These are phyloP conservation scores for Aethes cnicana DNA, from an alignment of 2,888 invertebrate species.

Conservation along the genomic window DNA sequence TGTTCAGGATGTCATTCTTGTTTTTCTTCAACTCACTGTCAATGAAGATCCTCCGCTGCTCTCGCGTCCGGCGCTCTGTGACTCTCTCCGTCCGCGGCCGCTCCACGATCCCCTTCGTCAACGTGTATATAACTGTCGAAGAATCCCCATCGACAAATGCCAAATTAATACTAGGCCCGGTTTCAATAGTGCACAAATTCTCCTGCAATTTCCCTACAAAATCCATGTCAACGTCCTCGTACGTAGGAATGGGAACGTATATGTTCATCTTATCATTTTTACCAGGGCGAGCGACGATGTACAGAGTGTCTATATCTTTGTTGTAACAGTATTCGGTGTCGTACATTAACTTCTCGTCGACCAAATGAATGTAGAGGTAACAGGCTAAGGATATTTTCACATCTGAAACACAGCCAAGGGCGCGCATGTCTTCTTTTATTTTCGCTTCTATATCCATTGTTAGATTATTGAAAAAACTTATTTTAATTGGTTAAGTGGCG, in stretches of 20 bases:
- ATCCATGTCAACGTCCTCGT: constrained; percentile 57
- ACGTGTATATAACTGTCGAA: constrained; percentile 71
- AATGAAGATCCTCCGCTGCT: constrained; percentile 62
- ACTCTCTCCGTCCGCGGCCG: constrained; percentile 53
- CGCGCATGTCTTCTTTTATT: constrained; percentile 70
- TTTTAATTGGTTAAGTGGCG: too few relatives aligned
- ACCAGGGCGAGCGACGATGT: constrained; percentile 66
- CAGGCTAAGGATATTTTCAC: constrained; percentile 67
- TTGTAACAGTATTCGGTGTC: constrained; percentile 76
- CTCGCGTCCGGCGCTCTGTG: constrained; percentile 48
- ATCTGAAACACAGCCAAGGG: constrained; percentile 68
- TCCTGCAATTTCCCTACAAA: constrained; percentile 66
- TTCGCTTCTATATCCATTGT: constrained; percentile 69
- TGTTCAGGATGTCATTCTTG: constrained; percentile 56
- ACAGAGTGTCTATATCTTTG: constrained; percentile 67
- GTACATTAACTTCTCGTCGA: constrained; percentile 75
- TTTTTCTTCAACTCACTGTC: constrained; percentile 67
- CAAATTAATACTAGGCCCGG: constrained; percentile 64
- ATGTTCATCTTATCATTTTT: constrained; percentile 68
- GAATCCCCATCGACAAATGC: constrained; percentile 73
- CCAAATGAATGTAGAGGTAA: constrained; percentile 67
- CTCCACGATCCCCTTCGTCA: constrained; percentile 63
- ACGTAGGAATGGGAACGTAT: constrained; percentile 67
- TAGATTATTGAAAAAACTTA: constrained; percentile 1
- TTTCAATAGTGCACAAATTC: constrained; percentile 71